Percentiles rank a stretch among this genome's conserved stretches.
Evolutionary conservation across 2,888 invertebrate genomes (phyloP).

Genomic region (Stenurella melanura): DNA sequence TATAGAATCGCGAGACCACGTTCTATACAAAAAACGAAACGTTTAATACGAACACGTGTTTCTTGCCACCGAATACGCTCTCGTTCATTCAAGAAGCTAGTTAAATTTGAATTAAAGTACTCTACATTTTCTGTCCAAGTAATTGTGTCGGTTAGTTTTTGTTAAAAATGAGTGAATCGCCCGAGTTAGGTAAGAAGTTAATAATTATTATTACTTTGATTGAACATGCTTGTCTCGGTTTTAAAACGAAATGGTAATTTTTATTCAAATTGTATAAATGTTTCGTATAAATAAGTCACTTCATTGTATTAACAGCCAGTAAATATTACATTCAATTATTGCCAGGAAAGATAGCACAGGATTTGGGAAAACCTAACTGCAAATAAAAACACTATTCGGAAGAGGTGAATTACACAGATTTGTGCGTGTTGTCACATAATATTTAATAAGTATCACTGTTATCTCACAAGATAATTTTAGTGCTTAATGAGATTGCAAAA

Average conservation of each 20-base stretch:
- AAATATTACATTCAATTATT: no score
- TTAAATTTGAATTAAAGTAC: conserved; percentile 1
- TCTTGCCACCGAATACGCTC: not conserved
- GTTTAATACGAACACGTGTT: not conserved
- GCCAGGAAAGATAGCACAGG: no score
- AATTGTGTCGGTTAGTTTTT: not conserved
- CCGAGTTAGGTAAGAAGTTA: conserved; percentile 15
- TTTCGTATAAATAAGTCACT: no score
- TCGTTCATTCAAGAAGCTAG: not conserved
- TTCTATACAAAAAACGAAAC: not conserved
- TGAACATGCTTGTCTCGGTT: not conserved
- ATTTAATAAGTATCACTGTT: no score
- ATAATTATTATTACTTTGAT: not conserved
- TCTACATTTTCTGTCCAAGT: not conserved
- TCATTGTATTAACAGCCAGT: no score
- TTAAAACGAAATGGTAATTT: not conserved
- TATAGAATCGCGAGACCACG: not conserved
- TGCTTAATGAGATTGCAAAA: no score
- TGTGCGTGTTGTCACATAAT: no score
- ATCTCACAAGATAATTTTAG: no score
- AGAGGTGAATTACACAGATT: no score
- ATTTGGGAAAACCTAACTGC: no score
- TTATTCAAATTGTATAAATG: no score
- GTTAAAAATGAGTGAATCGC: not conserved
- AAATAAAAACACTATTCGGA: no score